Evolutionary conservation across 2,113 vertebrate species (phyloP).

Genomic region (Ranitomeya imitator): DNA sequence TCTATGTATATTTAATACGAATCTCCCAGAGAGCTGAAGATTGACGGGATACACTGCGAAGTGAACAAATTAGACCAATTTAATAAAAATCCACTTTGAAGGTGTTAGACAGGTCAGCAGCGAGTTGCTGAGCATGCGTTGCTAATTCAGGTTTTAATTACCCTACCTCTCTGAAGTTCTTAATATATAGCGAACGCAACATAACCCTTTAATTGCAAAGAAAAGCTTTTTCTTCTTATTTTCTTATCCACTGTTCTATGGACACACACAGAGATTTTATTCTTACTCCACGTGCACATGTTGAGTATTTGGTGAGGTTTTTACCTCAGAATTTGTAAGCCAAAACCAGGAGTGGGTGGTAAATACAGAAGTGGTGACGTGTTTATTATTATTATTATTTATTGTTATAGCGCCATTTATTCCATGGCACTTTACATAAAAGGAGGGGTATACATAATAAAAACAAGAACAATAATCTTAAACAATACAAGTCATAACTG

Average conservation of each 20-base stretch:
- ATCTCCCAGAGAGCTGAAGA: neutral
- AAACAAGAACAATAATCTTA: no score
- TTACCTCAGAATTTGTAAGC: no score
- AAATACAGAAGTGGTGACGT: no score
- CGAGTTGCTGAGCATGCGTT: neutral
- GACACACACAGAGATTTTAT: neutral
- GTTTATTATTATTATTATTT: no score
- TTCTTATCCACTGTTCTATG: neutral
- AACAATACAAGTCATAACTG: no score
- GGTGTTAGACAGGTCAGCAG: constrained; percentile 21
- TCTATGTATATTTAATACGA: constrained; percentile 27
- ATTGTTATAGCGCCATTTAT: no score
- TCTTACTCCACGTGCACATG: neutral
- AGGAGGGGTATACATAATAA: no score
- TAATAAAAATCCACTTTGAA: constrained; percentile 14
- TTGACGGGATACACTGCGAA: constrained; percentile 37
- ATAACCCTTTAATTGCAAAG: neutral
- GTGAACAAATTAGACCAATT: constrained; percentile 6
- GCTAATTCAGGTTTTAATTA: constrained; percentile 28
- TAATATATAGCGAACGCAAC: neutral
- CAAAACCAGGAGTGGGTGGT: no score
- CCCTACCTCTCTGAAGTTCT: neutral
- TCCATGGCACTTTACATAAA: no score
- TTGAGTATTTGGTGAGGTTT: no score
- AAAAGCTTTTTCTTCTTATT: neutral